Percentiles rank a stretch among this genome's conserved stretches.
phyloP scores from a whole-genome alignment of 2,888 invertebrate genomes.

The Branchipolynoe longqiensis region DNA sequence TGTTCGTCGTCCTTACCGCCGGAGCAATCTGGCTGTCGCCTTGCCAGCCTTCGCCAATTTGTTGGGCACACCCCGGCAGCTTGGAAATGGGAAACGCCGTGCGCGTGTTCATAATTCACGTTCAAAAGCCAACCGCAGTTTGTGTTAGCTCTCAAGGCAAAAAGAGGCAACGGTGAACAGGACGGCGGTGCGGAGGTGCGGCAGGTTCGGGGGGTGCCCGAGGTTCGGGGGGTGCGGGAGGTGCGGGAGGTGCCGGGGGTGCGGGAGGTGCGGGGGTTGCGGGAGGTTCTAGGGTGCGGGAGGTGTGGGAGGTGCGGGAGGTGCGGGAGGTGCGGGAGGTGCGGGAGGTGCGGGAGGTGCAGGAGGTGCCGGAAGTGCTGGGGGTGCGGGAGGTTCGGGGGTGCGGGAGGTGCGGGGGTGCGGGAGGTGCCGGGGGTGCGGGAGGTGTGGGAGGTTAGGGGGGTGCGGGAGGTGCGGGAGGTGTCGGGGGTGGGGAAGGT shows the following conservation, averaged over 20 bases:
- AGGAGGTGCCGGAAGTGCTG: neutral
- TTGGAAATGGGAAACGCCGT: neutral
- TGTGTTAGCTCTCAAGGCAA: conserved; percentile 1
- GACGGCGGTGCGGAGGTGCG: too few relatives aligned
- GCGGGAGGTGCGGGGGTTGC: too few relatives aligned
- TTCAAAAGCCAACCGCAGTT: conserved; percentile 2
- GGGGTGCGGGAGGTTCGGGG: neutral
- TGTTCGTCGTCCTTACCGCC: neutral
- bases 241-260: too few relatives aligned
- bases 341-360: neutral
- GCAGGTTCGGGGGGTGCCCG: too few relatives aligned
- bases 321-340: neutral
- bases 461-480: too few relatives aligned
- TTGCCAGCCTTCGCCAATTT: neutral
- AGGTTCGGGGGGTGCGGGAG: too few relatives aligned
- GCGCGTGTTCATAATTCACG: neutral
- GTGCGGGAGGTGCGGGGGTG: neutral
- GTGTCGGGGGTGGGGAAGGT: too few relatives aligned
- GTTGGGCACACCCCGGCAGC: neutral
- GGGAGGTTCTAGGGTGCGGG: too few relatives aligned
- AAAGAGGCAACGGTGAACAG: too few relatives aligned
- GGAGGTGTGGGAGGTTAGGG: too few relatives aligned
- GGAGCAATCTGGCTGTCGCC: neutral
- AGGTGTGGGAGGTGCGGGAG: neutral
- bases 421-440: too few relatives aligned